Evolutionary conservation across 2,888 invertebrate species (phyloP), one percentile per base, ranked within the genome.

Genomic region (Dynastes tityus): DNA sequence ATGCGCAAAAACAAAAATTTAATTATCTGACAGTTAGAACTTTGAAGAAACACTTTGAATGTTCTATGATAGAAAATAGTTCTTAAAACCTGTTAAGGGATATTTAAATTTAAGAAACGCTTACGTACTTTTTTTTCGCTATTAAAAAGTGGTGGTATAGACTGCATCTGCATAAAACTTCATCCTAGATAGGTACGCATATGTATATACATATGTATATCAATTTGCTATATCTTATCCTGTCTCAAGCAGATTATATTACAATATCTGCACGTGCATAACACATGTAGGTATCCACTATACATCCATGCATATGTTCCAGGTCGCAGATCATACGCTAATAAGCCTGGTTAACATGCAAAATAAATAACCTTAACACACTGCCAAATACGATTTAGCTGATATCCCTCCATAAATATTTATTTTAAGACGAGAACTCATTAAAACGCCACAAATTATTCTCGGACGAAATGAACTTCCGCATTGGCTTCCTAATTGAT

Each of bases 341-440:
- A 55, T 55, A 16, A 55, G 16, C n/a, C 8, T 16, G 45, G 16
- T 16, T 55, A 55, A 55, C 65, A 65, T 45, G 16, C 40, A 65
- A 65, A 65, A 32, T 64, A 40, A 73, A 55, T 55, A 73, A 73
- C 49, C 32, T 70, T 51, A 70, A 22, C 70, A 40, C 29, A 32
- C n/a, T 73, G 73, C 73, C 64, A 75, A 63, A 63, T 49, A 37
- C 49, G 49, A 75, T 63, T 75, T 63, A 63, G 61, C 63, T 40
- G 11, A 63, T 75, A 75, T 75, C 27, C 27, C 9, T 63, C 63
- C 40, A 63, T 75, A 63, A 40, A 75, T 40, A 75, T 37, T 63
- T 22, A 58, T 63, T 37, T 45, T 37, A 22, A 55, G 53, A 37
- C 58, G 40, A 40, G 29, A 40, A 45, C 27, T 63, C 45, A 49